Base-by-base conservation (phyloP, 2,888 invertebrate species). In the Dexiosoma caninum region DNA sequence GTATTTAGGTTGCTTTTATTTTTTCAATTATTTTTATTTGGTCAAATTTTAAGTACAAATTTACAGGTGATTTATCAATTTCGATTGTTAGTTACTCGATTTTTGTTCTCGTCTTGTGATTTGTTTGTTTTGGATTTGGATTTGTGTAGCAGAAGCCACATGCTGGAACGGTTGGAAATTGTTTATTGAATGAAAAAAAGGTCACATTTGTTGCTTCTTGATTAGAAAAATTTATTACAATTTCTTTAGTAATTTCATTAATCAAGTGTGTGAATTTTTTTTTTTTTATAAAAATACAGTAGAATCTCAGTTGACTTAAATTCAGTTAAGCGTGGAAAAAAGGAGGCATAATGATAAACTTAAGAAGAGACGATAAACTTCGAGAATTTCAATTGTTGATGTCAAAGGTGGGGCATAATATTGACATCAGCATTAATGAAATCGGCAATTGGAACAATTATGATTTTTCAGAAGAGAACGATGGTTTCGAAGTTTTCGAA, bases 61-160 rank as follows among this genome's bases (percentile, higher is more conserved):
- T 82, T 74, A 82, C 82, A 84, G 82, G 81, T 83, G 84, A 83
- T 84, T 83, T 83, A 80, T 84, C 82, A 78, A 74, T 78, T 83
- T 82, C 77, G 51, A 71, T 74, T 81, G 81, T 81, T 81, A 16
- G 21, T 46, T 49, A n/a, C 7, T 46, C 5, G 16, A 40, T 46
- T 62, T 62, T 64, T 55, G 53, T 69, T 76, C 42, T 51, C n/a
- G 1, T 57, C 8, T 66, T 16, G 19, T 27, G 46, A 19, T 35
- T 23, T 51, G 37, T 69, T 69, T 69, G 32, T 37, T 44, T 55
- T 44, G n/a, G 23, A 21, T 44, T 55, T 44, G n/a, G 23, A 21
- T 64, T 21, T 62, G 42, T 62, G 53, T 42, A 75, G 66, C 53
- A 23, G 5, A 62, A 74, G 74, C 75, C 69, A 79, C 70, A 70